phyloP scores from a whole-genome alignment of 2,888 invertebrate species.

The Drosophila silvestris region DNA sequence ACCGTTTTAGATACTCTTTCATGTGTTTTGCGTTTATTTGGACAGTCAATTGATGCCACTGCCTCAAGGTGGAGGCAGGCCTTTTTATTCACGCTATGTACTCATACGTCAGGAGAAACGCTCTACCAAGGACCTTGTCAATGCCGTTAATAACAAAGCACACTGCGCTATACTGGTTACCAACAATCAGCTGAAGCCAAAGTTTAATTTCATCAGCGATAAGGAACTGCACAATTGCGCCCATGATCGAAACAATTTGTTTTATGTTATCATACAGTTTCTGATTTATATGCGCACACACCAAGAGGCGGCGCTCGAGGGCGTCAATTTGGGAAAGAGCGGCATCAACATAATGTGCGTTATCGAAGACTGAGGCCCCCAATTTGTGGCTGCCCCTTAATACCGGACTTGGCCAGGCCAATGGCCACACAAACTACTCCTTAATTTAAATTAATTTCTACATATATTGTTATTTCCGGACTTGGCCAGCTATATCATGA shows the following conservation, averaged over 20 bases:
- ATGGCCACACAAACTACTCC: slow-evolving; percentile 25
- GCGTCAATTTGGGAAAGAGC: slow-evolving; percentile 91
- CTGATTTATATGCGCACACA: slow-evolving; percentile 90
- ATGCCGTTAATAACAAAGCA: slow-evolving; percentile 83
- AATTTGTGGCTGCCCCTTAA: slow-evolving; percentile 1
- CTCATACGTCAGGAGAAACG: slow-evolving; percentile 84
- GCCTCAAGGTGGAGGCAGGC: slow-evolving; percentile 88
- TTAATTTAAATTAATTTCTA: slow-evolving; percentile 18
- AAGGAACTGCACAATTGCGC: slow-evolving; percentile 89
- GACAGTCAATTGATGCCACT: slow-evolving; percentile 91
- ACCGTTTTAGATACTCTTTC: slow-evolving; percentile 90
- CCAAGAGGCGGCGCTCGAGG: slow-evolving; percentile 91
- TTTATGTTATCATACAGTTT: slow-evolving; percentile 94
- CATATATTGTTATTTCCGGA: slow-evolving; percentile 18
- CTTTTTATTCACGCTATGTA: slow-evolving; percentile 87
- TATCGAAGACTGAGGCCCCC: slow-evolving; percentile 86
- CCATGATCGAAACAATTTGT: slow-evolving; percentile 94
- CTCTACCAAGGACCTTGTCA: slow-evolving; percentile 83
- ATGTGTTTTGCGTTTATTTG: slow-evolving; percentile 93
- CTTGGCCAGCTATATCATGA: slow-evolving; percentile 17
- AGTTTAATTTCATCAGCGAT: slow-evolving; percentile 86
- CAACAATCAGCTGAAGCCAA: slow-evolving; percentile 82
- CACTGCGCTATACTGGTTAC: slow-evolving; percentile 84
- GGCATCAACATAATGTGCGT: slow-evolving; percentile 95
- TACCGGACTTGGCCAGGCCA: slow-evolving; percentile 28